Percentiles rank a stretch among this genome's conserved stretches.
Evolutionary conservation across 2,797 vertebrate genomes (phyloP).

Genomic region (Coilia nasus): DNA sequence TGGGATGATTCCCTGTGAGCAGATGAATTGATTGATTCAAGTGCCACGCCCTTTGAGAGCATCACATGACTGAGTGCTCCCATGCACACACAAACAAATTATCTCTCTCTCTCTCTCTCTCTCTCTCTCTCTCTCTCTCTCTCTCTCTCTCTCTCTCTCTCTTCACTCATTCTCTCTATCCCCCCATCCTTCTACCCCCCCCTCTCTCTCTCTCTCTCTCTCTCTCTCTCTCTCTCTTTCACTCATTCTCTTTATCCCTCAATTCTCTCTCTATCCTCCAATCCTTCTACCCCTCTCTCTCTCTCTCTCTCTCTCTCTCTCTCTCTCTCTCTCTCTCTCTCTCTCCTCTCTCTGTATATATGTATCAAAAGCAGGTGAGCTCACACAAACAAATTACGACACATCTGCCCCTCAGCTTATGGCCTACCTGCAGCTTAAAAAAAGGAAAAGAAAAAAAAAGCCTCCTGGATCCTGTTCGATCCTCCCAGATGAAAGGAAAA

Average conservation of each 20-base stretch:
- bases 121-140: too few relatives aligned
- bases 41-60: background rate
- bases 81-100: conserved; percentile 1
- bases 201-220: too few relatives aligned
- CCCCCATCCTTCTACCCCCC: too few relatives aligned
- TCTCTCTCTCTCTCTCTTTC: too few relatives aligned
- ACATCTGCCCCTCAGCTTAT: background rate
- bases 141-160: too few relatives aligned
- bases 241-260: too few relatives aligned
- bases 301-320: too few relatives aligned
- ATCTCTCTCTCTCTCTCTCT: too few relatives aligned
- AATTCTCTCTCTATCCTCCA: too few relatives aligned
- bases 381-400: background rate
- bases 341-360: background rate
- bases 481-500: conserved; percentile 31
- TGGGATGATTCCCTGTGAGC: background rate
- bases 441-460: background rate
- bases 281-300: too few relatives aligned
- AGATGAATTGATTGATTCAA: conserved; percentile 7
- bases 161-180: too few relatives aligned
- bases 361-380: background rate
- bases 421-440: conserved; percentile 2
- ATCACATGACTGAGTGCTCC: background rate
- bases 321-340: background rate
- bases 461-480: background rate